Evolutionary conservation across 2,888 invertebrate species (phyloP).

Genomic region (Tridacna gigas): DNA sequence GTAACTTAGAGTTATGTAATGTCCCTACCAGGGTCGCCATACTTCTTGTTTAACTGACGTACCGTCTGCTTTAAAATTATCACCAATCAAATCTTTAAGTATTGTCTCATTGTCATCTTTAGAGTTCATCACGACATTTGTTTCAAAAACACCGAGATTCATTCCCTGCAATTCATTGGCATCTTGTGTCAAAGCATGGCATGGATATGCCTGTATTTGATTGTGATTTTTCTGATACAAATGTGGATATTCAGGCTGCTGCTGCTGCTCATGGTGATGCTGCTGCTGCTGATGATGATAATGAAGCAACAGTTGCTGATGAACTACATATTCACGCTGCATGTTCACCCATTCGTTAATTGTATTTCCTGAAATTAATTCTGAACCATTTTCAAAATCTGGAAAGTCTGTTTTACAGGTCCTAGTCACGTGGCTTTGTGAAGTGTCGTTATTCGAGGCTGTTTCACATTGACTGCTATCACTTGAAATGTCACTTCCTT

Average conservation of each 20-base stretch:
- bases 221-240: background rate
- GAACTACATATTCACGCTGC: slow-evolving; percentile 23
- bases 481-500: slow-evolving; percentile 4
- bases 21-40: slow-evolving; percentile 13
- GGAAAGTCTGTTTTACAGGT: background rate
- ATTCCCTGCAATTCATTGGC: background rate
- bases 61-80: background rate
- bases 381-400: background rate
- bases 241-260: slow-evolving; percentile 20
- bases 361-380: background rate
- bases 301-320: slow-evolving; percentile 15
- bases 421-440: background rate
- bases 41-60: background rate
- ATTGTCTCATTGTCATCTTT: background rate
- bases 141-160: background rate
- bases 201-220: background rate
- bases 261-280: background rate
- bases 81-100: background rate
- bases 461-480: slow-evolving; percentile 4
- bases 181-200: background rate
- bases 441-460: background rate
- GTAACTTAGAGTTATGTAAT: background rate
- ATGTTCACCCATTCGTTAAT: slow-evolving; percentile 22
- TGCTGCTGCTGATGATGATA: slow-evolving; percentile 12
- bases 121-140: background rate